Conservation (phyloP, 2,797 vertebrate species). For the Naso thynnoides region DNA sequence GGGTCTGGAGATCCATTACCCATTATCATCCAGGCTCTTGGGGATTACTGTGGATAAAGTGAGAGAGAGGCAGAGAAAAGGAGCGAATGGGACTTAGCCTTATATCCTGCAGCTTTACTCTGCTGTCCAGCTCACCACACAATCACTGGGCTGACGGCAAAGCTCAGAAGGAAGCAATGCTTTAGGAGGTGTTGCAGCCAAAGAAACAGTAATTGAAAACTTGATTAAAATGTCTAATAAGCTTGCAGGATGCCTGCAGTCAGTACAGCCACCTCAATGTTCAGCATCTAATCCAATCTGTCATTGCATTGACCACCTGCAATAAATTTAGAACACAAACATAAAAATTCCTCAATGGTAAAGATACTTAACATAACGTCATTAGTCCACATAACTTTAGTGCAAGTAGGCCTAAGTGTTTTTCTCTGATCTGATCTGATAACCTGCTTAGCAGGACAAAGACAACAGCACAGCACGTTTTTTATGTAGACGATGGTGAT, state of each 20-base stretch:
- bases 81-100: slow-evolving; percentile 61
- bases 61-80: slow-evolving; percentile 49
- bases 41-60: slow-evolving; percentile 73
- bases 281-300: slow-evolving; percentile 30
- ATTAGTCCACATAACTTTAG: no score
- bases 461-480: no score
- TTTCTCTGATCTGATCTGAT: no score
- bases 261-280: slow-evolving; percentile 21
- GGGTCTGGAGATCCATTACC: slow-evolving; percentile 70
- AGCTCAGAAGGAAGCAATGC: slow-evolving; percentile 19
- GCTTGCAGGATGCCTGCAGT: slow-evolving; percentile 27
- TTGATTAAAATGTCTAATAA: slow-evolving; percentile 62
- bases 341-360: slow-evolving; percentile 11
- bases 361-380: no score
- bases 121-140: slow-evolving; percentile 53
- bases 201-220: slow-evolving; percentile 66
- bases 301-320: not conserved
- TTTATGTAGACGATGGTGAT: no score
- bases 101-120: slow-evolving; percentile 57
- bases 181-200: slow-evolving; percentile 18
- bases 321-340: slow-evolving; percentile 3
- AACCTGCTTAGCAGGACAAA: no score
- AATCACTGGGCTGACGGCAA: slow-evolving; percentile 52
- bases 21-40: slow-evolving; percentile 66
- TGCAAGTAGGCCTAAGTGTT: no score